These are phyloP conservation scores for Cnemophilus loriae DNA, from an alignment of 2,113 vertebrate genomes.

Conservation along the genomic window DNA sequence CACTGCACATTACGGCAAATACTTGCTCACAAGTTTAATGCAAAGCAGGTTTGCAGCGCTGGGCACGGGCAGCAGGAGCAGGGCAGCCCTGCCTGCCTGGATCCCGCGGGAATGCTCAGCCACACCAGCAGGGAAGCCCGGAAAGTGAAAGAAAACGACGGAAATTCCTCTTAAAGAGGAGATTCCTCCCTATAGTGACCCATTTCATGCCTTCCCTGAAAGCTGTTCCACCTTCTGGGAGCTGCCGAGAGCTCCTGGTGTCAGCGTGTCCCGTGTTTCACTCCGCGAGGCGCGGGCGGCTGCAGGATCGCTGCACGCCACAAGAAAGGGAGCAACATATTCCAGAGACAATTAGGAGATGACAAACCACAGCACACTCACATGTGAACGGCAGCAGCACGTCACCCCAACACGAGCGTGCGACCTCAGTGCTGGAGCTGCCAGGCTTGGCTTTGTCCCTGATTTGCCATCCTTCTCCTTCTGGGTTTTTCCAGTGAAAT, in stretches of 20 bases:
- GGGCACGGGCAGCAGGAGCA: accelerated
- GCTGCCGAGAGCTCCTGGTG: neutral
- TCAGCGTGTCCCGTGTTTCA: accelerated
- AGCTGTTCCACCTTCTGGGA: neutral
- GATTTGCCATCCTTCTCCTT: neutral
- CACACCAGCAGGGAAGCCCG: neutral
- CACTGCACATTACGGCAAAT: neutral
- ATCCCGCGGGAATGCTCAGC: neutral
- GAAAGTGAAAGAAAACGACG: accelerated
- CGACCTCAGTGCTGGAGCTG: neutral
- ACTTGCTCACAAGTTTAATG: neutral
- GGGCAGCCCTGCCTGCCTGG: neutral
- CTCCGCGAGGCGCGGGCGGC: accelerated
- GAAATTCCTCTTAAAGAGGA: neutral
- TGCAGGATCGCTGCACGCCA: neutral
- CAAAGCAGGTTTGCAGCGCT: neutral
- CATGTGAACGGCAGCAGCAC: neutral
- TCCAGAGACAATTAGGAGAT: neutral
- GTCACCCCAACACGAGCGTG: accelerated
- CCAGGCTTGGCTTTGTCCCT: accelerated
- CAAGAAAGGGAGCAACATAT: neutral
- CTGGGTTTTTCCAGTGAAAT: neutral
- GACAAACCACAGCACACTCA: neutral
- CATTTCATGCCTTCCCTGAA: neutral
- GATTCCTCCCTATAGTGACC: accelerated